Conservation (phyloP, 2,888 invertebrate genomes). For the Encarsia formosa region DNA sequence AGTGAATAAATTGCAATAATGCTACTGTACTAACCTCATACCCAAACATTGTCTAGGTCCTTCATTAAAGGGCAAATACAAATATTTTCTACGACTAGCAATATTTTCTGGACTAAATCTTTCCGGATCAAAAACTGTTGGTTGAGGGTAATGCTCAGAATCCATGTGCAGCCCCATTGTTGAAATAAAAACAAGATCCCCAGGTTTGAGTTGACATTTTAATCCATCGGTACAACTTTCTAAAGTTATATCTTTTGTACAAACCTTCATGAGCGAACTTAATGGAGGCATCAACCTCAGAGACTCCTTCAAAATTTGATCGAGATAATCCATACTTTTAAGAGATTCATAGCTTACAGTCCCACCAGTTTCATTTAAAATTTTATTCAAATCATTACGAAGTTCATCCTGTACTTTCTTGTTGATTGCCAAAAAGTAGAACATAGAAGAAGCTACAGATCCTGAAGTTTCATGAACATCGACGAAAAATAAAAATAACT, state of each 20-base stretch:
- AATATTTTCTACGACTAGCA: constrained; percentile 26
- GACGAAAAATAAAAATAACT: constrained; percentile 54
- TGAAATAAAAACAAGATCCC: constrained; percentile 28
- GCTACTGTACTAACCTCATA: constrained; percentile 36
- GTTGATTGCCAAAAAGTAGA: constrained; percentile 52
- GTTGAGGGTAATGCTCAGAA: constrained; percentile 5
- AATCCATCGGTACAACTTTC: constrained; percentile 34
- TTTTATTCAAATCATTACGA: constrained; percentile 49
- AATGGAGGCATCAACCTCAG: constrained; percentile 28
- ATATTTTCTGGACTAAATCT: constrained; percentile 19
- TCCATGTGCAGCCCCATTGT: not conserved
- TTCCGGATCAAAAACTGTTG: constrained; percentile 12
- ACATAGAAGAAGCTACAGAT: constrained; percentile 49
- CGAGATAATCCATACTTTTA: constrained; percentile 54
- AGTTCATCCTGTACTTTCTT: constrained; percentile 51
- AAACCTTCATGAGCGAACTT: constrained; percentile 25
- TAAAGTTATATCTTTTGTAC: constrained; percentile 28
- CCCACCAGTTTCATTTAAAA: constrained; percentile 33
- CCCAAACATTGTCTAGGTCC: constrained; percentile 41
- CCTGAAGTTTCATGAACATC: constrained; percentile 57
- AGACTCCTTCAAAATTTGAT: constrained; percentile 50
- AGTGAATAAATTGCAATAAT: too few species aligned
- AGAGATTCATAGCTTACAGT: constrained; percentile 51
- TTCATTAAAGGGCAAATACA: constrained; percentile 38
- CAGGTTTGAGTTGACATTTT: constrained; percentile 27